Percentiles rank a stretch among this genome's conserved stretches.
Evolutionary conservation across 2,113 vertebrate species (phyloP).

Genomic region (Donacobius atricapilla): DNA sequence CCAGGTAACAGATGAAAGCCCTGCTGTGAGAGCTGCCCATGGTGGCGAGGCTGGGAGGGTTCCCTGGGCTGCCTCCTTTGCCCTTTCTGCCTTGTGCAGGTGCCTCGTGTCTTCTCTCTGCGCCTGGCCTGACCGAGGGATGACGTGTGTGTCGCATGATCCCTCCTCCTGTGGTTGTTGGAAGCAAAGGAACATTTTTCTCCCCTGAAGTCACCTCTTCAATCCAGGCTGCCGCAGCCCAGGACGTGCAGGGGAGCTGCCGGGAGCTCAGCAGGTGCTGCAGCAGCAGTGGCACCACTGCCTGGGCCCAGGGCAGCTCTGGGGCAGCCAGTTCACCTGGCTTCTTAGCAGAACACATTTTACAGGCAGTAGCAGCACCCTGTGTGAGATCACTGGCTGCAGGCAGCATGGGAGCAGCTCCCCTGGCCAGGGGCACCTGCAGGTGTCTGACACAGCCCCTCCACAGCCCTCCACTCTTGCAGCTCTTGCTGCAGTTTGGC

Average conservation of each 20-base stretch:
- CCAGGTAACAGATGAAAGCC: background rate
- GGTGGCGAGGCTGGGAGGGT: background rate
- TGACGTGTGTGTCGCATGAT: background rate
- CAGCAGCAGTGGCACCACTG: background rate
- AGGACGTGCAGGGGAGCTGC: background rate
- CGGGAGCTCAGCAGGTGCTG: background rate
- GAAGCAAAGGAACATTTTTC: conserved; percentile 31
- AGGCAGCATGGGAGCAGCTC: background rate
- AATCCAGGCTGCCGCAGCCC: rapidly evolving
- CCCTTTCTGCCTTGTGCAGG: background rate
- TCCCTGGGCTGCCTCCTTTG: background rate
- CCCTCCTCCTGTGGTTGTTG: background rate
- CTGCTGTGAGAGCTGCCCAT: rapidly evolving
- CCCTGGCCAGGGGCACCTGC: background rate
- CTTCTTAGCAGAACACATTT: background rate
- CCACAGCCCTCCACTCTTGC: background rate
- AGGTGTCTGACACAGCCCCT: rapidly evolving
- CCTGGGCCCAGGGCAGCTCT: background rate
- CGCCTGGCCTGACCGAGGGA: background rate
- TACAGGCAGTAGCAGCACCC: background rate
- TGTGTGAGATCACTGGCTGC: background rate
- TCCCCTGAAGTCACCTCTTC: background rate
- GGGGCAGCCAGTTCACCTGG: background rate
- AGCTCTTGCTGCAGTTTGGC: background rate
- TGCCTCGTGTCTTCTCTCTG: background rate